Evolutionary conservation across 2,797 vertebrate species (phyloP).

Genomic region (Neopelma chrysocephalum): DNA sequence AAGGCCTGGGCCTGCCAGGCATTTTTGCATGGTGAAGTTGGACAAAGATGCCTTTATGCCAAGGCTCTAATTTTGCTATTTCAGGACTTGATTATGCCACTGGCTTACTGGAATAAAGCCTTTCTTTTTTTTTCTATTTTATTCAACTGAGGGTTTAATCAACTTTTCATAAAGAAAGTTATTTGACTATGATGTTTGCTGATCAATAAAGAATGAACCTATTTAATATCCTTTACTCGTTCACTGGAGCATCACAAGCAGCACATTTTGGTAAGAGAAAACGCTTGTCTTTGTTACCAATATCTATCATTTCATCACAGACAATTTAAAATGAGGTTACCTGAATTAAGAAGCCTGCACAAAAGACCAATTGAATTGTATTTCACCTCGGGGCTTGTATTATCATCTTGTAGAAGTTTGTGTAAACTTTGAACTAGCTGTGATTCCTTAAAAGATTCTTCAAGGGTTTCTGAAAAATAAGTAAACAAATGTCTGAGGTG

Average conservation of each 20-base stretch:
- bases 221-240: not conserved
- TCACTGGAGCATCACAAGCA: not conserved
- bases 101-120: not conserved
- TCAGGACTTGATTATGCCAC: not conserved
- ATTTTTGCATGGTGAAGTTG: not conserved
- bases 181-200: not conserved
- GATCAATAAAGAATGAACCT: not conserved
- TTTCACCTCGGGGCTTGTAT: conserved; percentile 85
- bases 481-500: not conserved
- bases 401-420: conserved; percentile 83
- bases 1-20: not conserved
- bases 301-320: not conserved
- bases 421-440: conserved; percentile 81
- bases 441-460: conserved; percentile 77
- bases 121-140: not conserved
- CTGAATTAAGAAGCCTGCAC: conserved; percentile 85
- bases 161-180: not conserved
- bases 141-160: not conserved
- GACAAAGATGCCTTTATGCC: not conserved
- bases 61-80: not conserved
- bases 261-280: not conserved
- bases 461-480: conserved; percentile 78
- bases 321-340: conserved; percentile 64
- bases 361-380: conserved; percentile 85
- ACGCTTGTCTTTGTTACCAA: not conserved